Base-by-base conservation (phyloP, 92 coral and sea anemone species). In the Pocillopora meandrina region DNA sequence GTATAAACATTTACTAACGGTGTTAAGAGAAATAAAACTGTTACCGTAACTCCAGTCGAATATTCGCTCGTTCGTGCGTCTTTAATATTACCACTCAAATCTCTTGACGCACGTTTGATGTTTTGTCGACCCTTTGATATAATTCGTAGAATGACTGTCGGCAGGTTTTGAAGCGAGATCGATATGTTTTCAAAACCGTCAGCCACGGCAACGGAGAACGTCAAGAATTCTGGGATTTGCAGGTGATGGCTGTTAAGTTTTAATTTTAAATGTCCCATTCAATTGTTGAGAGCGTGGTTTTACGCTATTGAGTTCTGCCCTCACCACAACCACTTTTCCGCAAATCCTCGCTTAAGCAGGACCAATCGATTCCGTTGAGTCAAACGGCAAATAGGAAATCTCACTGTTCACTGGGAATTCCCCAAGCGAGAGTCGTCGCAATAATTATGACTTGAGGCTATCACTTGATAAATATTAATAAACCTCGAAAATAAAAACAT, bases 141-240 rank as follows among this genome's bases (percentile, higher is more conserved):
- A 9, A 15, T 36, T 9, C 5, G 34, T 33, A 20, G 12, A 69
- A 70, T 35, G 36, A 17, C 12, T 70, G 26, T 19, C 52, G 56
- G 7, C 31, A 12, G 14, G 47, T 36, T 31, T 19, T 23, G 47
- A 56, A 56, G n/a, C 82, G 72, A 78, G 57, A n/a, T 47, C 36
- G 57, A 21, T 64, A 62, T 71, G 64, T 77, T 76, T 35, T 13
- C 64, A 63, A 60, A 20, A 3, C 55, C 42, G 77, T 81, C 71
- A 70, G 69, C 77, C 77, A 36, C 23, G 65, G 85, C 61, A 81
- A 71, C 77, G 61, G 49, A 58, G 66, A 59, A 57, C 77, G 21
- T 12, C 56, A 56, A 70, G 76, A 71, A 81, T 60, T 81, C 77
- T 81, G 77, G 76, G 85, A 81, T 34, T 71, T 71, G 85, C 85